Evolutionary conservation across 2,888 invertebrate species (phyloP).

Genomic region (Lapara coniferarum): DNA sequence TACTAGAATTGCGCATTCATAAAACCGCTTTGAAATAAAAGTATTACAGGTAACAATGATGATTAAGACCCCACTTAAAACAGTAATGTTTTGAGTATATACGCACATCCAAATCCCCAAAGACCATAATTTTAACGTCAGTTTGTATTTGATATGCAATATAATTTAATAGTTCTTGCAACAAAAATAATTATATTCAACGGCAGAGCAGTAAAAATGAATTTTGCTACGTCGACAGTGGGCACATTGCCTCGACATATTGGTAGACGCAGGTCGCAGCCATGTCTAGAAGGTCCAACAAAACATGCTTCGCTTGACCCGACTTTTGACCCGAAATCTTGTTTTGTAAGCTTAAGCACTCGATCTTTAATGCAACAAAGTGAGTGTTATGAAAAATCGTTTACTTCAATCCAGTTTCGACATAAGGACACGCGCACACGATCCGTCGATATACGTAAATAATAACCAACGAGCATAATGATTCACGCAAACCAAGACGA

Average conservation of each 20-base stretch:
- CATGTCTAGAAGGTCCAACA: conserved; percentile 23
- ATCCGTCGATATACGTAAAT: neutral
- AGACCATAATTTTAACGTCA: conserved; percentile 2
- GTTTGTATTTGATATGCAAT: neutral
- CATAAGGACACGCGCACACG: neutral
- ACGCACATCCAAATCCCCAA: neutral
- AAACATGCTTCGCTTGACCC: conserved; percentile 24
- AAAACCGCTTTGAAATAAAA: too few relatives aligned
- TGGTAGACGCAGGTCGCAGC: conserved; percentile 23
- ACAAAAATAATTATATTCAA: neutral
- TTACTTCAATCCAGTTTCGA: conserved; percentile 8
- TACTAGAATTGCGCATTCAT: too few relatives aligned
- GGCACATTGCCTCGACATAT: conserved; percentile 22
- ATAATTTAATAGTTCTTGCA: conserved; percentile 3
- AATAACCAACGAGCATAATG: neutral
- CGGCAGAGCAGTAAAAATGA: conserved; percentile 1
- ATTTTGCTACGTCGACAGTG: conserved; percentile 15
- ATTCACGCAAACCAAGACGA: neutral
- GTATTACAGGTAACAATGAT: neutral
- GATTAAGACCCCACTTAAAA: neutral
- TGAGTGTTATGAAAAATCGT: conserved; percentile 22
- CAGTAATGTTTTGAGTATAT: neutral
- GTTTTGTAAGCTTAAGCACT: conserved; percentile 24
- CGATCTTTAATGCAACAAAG: conserved; percentile 21
- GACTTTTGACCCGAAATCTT: conserved; percentile 24